Evolutionary conservation across 2,113 vertebrate genomes (phyloP).

Genomic region (Kryptolebias marmoratus): DNA sequence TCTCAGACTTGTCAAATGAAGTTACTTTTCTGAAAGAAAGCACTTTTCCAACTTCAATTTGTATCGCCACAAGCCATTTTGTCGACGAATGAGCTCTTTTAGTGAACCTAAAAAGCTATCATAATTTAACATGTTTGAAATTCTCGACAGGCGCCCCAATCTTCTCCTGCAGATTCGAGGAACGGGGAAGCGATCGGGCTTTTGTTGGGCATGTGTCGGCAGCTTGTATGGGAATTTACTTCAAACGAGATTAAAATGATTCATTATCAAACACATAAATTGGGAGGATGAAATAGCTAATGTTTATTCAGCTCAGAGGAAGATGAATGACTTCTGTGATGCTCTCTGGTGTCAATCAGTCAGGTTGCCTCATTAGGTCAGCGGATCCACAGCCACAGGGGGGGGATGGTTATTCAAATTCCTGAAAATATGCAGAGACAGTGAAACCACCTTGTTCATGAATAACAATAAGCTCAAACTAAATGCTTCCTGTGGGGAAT

Average conservation of each 20-base stretch:
- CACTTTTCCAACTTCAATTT: conserved; percentile 24
- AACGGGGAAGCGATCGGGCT: conserved; percentile 23
- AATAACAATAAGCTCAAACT: conserved; percentile 57
- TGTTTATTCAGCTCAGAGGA: conserved; percentile 60
- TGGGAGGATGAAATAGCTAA: conserved; percentile 40
- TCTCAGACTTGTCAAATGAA: conserved; percentile 50
- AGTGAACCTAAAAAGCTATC: conserved; percentile 42
- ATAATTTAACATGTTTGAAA: conserved; percentile 46
- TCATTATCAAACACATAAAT: conserved; percentile 47
- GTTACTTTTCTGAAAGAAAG: conserved; percentile 41
- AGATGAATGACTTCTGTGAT: conserved; percentile 58
- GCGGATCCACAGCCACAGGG: conserved; percentile 64
- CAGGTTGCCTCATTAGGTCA: conserved; percentile 69
- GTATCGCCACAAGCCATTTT: conserved; percentile 41
- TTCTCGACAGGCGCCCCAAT: conserved; percentile 29
- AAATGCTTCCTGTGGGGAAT: conserved; percentile 35
- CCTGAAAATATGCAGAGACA: conserved; percentile 62
- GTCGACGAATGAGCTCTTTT: conserved; percentile 43
- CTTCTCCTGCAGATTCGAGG: conserved; percentile 35
- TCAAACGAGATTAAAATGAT: conserved; percentile 56
- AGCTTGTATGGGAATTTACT: conserved; percentile 31
- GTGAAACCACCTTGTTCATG: conserved; percentile 62
- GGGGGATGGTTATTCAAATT: conserved; percentile 64
- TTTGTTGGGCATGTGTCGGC: conserved; percentile 18
- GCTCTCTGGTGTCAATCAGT: conserved; percentile 68